Evolutionary conservation across 2,113 vertebrate genomes (phyloP).

Genomic region (Dolichotis patagonum): DNA sequence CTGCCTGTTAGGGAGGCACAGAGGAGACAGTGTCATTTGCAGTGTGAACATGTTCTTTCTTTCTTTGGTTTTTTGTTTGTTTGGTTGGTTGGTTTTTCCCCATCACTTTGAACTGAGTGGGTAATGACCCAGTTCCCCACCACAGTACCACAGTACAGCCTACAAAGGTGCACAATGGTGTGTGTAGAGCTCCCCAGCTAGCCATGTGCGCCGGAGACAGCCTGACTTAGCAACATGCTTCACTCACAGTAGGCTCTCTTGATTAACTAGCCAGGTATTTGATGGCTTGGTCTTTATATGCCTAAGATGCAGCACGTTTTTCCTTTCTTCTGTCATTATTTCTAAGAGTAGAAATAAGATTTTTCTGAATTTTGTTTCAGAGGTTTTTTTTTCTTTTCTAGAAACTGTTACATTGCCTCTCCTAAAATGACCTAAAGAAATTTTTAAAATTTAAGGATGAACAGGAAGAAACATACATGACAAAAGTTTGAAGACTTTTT

Average conservation of each 20-base stretch:
- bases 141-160: neutral
- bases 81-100: neutral
- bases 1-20: neutral
- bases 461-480: slow-evolving; percentile 27
- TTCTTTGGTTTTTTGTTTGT: neutral
- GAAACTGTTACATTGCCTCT: neutral
- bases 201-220: neutral
- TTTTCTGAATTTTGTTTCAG: slow-evolving; percentile 30
- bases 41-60: neutral
- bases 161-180: neutral
- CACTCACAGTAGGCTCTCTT: neutral
- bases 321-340: neutral
- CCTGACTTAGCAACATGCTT: neutral
- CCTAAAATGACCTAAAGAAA: slow-evolving; percentile 16
- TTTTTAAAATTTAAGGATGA: slow-evolving; percentile 40
- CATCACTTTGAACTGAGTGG: neutral
- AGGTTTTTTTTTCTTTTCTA: neutral
- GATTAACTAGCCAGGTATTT: neutral
- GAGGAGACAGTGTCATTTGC: neutral
- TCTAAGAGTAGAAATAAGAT: neutral
- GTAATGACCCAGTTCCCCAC: neutral
- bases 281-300: neutral
- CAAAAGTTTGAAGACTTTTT: neutral
- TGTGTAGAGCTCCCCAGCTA: neutral
- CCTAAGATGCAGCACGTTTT: neutral